phyloP scores from a whole-genome alignment of 2,888 invertebrate genomes.

The Leptodirus hochenwartii region DNA sequence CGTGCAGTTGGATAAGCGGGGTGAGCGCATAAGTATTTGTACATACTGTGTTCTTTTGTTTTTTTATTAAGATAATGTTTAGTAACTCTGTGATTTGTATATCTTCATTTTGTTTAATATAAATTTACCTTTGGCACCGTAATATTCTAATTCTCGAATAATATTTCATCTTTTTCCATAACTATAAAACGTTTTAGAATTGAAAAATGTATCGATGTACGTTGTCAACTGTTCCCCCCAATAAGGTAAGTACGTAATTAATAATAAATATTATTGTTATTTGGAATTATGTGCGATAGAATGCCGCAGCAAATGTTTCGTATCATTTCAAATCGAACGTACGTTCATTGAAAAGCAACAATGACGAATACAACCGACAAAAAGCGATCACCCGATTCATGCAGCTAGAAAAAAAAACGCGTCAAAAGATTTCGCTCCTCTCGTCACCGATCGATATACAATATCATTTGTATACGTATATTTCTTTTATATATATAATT shows the following conservation, averaged over 20 bases:
- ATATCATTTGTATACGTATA: too few relatives aligned
- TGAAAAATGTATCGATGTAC: conserved; percentile 25
- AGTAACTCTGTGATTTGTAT: conserved; percentile 5
- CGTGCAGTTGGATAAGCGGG: too few relatives aligned
- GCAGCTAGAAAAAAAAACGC: too few relatives aligned
- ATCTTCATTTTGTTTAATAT: conserved; percentile 22
- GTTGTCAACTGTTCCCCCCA: conserved; percentile 24
- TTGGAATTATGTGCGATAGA: conserved; percentile 16
- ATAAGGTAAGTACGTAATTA: conserved; percentile 20
- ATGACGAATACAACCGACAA: conserved; percentile 22
- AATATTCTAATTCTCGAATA: conserved; percentile 16
- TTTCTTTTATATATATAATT: conserved; percentile 16
- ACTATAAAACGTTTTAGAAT: conserved; percentile 24
- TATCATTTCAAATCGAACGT: background rate
- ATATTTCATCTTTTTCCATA: conserved; percentile 11
- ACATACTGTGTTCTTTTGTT: conserved; percentile 5
- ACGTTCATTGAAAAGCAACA: conserved; percentile 18
- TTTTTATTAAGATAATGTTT: conserved; percentile 8
- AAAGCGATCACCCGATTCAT: too few relatives aligned
- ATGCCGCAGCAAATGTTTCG: conserved; percentile 11
- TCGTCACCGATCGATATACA: too few relatives aligned
- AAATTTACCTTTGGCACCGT: conserved; percentile 26
- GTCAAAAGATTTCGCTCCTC: too few relatives aligned
- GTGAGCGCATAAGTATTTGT: conserved; percentile 4
- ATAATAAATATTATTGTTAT: conserved; percentile 12